Conservation (phyloP, 2,797 vertebrate species). For the Leptoclinus maculatus region DNA sequence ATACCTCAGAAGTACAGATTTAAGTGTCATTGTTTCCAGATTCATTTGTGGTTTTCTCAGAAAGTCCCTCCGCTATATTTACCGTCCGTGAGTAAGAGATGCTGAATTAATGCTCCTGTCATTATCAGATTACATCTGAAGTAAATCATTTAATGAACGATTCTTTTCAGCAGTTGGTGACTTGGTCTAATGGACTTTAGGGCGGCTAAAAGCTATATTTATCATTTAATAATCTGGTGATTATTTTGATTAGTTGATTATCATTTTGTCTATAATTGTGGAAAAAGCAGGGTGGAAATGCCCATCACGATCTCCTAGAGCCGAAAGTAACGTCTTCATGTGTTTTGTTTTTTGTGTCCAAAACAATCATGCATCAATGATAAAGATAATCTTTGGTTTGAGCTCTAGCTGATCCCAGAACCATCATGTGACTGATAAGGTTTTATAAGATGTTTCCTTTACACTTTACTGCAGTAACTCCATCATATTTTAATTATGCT, state of each 20-base stretch:
- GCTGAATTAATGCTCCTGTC: not conserved
- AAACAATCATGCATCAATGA: not conserved
- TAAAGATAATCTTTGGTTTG: not conserved
- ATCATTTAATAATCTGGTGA: not conserved
- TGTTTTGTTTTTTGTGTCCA: not conserved
- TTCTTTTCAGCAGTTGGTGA: not conserved
- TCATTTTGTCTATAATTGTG: not conserved
- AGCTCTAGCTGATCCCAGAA: not conserved
- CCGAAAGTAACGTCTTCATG: not conserved
- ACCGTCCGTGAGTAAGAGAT: not conserved
- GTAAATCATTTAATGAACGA: not conserved
- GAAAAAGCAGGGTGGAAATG: not conserved
- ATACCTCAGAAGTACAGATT: conserved; percentile 6
- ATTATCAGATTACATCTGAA: not conserved
- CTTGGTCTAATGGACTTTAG: not conserved
- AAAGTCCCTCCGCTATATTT: not conserved
- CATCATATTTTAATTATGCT: not conserved
- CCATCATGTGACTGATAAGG: not conserved
- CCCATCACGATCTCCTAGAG: too few species aligned
- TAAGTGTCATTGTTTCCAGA: not conserved
- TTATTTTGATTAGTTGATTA: not conserved
- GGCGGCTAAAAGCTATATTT: not conserved
- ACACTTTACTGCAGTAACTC: not conserved
- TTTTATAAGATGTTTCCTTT: not conserved
- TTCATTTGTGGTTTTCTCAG: not conserved